Conservation (phyloP, 2,113 vertebrate genomes). For the Polypterus bichir region DNA sequence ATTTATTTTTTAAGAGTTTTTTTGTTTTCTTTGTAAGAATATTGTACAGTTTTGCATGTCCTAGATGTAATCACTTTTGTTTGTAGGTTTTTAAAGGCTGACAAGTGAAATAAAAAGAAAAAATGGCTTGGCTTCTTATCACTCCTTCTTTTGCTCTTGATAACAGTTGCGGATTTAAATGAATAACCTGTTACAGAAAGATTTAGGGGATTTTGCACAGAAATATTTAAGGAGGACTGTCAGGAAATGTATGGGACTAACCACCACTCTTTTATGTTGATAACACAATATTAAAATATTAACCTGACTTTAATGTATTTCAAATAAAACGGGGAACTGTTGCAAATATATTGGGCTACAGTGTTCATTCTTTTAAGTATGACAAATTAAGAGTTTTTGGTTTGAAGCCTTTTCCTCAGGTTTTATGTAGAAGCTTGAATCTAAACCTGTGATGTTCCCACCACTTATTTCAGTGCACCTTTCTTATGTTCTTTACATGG, state of each 20-base stretch:
- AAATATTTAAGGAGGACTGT: slow-evolving; percentile 90
- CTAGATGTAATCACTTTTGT: slow-evolving; percentile 85
- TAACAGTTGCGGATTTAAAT: slow-evolving; percentile 69
- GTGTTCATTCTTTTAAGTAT: slow-evolving; percentile 23
- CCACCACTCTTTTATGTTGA: slow-evolving; percentile 69
- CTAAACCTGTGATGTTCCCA: too few relatives aligned
- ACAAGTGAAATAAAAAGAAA: slow-evolving; percentile 40
- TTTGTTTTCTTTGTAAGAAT: slow-evolving; percentile 78
- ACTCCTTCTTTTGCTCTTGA: slow-evolving; percentile 55
- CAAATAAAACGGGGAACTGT: slow-evolving; percentile 91
- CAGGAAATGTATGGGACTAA: slow-evolving; percentile 67
- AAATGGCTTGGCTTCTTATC: slow-evolving; percentile 44
- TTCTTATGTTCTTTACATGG: too few relatives aligned
- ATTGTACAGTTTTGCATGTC: slow-evolving; percentile 97
- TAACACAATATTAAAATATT: slow-evolving; percentile 72
- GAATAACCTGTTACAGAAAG: slow-evolving; percentile 74
- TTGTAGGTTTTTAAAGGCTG: slow-evolving; percentile 54
- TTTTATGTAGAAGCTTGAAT: too few relatives aligned
- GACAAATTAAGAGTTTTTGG: too few relatives aligned
- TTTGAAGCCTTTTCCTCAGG: too few relatives aligned
- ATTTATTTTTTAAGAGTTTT: slow-evolving; percentile 68
- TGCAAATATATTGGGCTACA: slow-evolving; percentile 39
- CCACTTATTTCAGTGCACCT: too few relatives aligned
- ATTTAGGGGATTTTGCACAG: slow-evolving; percentile 91
- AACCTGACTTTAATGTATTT: slow-evolving; percentile 91